These are phyloP conservation scores for Villa cingulata DNA, from an alignment of 2,888 invertebrate genomes.

Conservation along the genomic window DNA sequence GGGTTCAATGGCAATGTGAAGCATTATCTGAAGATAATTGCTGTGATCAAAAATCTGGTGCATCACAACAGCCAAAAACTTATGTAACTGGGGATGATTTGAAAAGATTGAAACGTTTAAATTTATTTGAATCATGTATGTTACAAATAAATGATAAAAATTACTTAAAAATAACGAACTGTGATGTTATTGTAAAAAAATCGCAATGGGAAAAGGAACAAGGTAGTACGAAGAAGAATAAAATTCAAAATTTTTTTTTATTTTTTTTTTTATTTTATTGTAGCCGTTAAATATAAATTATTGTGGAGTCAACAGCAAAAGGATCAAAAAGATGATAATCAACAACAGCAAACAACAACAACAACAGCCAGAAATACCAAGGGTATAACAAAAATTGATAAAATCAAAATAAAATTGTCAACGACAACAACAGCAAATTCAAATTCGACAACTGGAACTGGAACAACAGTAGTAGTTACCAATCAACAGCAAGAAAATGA, in stretches of 20 bases:
- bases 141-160: conserved; percentile 82
- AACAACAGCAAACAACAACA: conserved; percentile 13
- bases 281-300: conserved; percentile 22
- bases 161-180: conserved; percentile 61
- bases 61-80: conserved; percentile 52
- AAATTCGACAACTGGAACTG: no score
- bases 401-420: conserved; percentile 4
- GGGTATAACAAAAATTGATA: conserved; percentile 6
- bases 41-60: conserved; percentile 35
- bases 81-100: conserved; percentile 63
- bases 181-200: conserved; percentile 61
- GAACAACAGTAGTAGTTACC: background rate
- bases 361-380: background rate
- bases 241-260: background rate
- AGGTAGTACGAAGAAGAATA: conserved; percentile 33
- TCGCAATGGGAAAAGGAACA: conserved; percentile 64
- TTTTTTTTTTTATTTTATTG: background rate
- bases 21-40: conserved; percentile 45
- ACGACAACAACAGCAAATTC: background rate
- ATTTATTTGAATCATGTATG: conserved; percentile 76
- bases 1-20: conserved; percentile 78
- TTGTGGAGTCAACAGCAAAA: conserved; percentile 21
- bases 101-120: conserved; percentile 66
- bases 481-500: background rate
- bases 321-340: conserved; percentile 14